Conservation (phyloP, 1,140 invertebrate species). For the Megalopta genalis region DNA sequence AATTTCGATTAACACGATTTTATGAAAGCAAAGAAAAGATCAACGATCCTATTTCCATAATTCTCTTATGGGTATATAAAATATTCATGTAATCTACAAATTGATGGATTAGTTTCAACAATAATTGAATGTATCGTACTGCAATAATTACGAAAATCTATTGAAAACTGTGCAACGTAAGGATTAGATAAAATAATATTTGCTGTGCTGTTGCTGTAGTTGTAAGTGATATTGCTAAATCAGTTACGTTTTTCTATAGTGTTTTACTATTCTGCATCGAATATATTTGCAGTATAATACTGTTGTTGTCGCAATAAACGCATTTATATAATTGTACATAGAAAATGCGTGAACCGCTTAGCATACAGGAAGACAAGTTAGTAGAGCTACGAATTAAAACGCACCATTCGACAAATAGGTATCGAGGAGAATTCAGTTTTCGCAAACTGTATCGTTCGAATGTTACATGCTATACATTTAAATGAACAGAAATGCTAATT, state of each 20-base stretch:
- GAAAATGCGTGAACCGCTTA: not conserved
- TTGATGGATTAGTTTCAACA: not conserved
- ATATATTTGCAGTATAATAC: not conserved
- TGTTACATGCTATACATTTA: not conserved
- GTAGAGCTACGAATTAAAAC: not conserved
- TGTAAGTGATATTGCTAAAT: no score
- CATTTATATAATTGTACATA: no score
- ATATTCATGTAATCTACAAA: not conserved
- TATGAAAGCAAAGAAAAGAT: not conserved
- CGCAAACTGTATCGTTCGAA: not conserved
- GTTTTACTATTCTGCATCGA: not conserved
- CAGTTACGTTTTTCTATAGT: no score
- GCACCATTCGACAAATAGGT: not conserved
- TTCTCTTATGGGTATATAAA: not conserved
- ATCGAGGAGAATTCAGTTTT: no score
- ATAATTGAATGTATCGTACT: not conserved
- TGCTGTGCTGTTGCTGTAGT: not conserved
- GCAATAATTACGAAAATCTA: not conserved
- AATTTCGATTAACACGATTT: not conserved
- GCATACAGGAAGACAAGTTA: constrained; percentile 12
- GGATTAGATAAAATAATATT: not conserved
- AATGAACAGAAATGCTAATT: not conserved
- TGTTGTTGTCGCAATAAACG: no score
- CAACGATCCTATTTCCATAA: not conserved
- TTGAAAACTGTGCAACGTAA: not conserved